Percentiles rank a stretch among this genome's conserved stretches.
Conservation (phyloP, 2,113 vertebrate genomes). For the Paedocypris sp. region DNA sequence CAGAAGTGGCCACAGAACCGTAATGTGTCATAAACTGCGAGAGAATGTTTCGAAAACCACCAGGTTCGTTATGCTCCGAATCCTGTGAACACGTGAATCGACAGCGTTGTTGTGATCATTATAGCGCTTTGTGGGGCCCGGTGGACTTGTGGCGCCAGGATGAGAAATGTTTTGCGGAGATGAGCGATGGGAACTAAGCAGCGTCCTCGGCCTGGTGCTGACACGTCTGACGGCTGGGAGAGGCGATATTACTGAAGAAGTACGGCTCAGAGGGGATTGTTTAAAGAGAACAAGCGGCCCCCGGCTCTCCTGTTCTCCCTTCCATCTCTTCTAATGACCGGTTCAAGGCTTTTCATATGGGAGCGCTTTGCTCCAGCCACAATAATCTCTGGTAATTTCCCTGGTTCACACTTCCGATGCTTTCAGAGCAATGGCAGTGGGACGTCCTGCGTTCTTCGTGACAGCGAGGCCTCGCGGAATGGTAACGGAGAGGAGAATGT, state of each 20-base stretch:
- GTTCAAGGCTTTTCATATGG: conserved; percentile 16
- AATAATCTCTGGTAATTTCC: conserved; percentile 1
- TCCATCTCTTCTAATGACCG: neutral
- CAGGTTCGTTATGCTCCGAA: too few relatives aligned
- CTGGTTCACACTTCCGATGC: conserved; percentile 2
- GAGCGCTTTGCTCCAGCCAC: neutral
- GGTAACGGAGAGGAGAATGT: conserved; percentile 13
- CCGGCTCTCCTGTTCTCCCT: neutral
- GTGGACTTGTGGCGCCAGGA: too few relatives aligned
- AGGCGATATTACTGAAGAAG: neutral
- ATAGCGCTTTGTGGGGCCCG: too few relatives aligned
- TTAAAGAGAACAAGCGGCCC: conserved; percentile 5
- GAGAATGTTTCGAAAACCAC: too few relatives aligned
- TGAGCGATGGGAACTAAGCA: neutral
- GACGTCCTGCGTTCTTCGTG: neutral
- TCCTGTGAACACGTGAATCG: too few relatives aligned
- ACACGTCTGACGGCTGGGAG: neutral
- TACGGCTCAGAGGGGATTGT: neutral
- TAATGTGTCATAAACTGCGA: too few relatives aligned
- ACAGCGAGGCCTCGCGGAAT: neutral
- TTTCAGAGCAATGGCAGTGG: neutral
- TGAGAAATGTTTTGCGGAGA: conserved; percentile 2
- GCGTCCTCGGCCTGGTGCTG: neutral
- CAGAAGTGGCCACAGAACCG: too few relatives aligned
- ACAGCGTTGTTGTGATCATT: too few relatives aligned